These are phyloP conservation scores for Cinara cedri DNA, from an alignment of 2,888 invertebrate genomes.

Conservation along the genomic window DNA sequence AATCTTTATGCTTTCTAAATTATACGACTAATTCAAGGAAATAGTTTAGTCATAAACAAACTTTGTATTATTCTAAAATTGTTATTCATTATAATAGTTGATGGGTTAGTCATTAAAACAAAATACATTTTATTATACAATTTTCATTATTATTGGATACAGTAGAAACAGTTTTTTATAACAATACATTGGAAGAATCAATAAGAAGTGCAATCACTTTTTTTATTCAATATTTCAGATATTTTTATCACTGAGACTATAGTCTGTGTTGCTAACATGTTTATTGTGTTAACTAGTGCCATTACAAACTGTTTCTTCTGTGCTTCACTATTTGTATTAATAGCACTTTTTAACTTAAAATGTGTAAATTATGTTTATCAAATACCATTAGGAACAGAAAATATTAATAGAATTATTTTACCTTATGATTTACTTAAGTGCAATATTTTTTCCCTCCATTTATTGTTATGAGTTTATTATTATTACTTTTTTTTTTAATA, in stretches of 20 bases:
- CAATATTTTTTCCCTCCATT: slow-evolving; percentile 56
- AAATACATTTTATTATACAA: too few relatives aligned
- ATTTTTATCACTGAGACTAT: too few relatives aligned
- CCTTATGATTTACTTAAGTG: slow-evolving; percentile 45
- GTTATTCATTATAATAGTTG: slow-evolving; percentile 13
- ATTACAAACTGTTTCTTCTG: too few relatives aligned
- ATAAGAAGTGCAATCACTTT: too few relatives aligned
- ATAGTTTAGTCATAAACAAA: neutral
- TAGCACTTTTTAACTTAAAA: neutral
- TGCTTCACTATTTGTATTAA: neutral
- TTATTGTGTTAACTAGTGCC: too few relatives aligned
- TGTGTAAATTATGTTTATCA: slow-evolving; percentile 2
- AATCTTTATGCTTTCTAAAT: slow-evolving; percentile 4
- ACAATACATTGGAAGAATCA: too few relatives aligned
- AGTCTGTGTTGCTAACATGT: too few relatives aligned
- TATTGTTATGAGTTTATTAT: slow-evolving; percentile 1
- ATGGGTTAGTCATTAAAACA: slow-evolving; percentile 11
- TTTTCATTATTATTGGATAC: neutral
- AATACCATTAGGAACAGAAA: neutral
- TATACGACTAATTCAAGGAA: slow-evolving; percentile 14
- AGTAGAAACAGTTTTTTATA: too few relatives aligned
- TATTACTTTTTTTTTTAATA: slow-evolving; percentile 24
- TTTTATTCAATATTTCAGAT: too few relatives aligned
- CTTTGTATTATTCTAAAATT: slow-evolving; percentile 18
- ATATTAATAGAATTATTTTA: slow-evolving; percentile 14